phyloP scores from a whole-genome alignment of 2,113 vertebrate genomes.

The Sorex fumeus region DNA sequence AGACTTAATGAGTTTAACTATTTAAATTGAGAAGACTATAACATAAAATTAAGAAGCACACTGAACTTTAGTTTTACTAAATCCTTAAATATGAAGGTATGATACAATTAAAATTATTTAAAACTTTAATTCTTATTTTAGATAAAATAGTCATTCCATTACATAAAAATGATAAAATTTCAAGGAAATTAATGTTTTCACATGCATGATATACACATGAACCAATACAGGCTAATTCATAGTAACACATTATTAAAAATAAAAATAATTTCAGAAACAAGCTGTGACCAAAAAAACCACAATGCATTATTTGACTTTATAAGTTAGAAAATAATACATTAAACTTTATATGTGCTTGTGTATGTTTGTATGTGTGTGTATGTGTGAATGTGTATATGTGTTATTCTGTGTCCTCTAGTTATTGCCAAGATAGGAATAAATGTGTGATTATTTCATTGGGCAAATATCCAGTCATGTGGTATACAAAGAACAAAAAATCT shows the following conservation, averaged over 20 bases:
- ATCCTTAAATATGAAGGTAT: background rate
- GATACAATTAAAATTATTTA: conserved; percentile 4
- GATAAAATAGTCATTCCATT: no score
- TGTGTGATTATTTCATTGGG: background rate
- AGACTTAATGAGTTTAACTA: background rate
- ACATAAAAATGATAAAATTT: no score
- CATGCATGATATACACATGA: no score
- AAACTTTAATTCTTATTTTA: conserved; percentile 34
- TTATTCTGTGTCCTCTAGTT: background rate
- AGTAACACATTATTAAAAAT: background rate
- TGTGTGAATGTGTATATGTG: no score
- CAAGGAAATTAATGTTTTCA: no score
- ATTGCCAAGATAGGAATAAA: background rate
- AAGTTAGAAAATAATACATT: background rate
- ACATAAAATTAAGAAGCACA: conserved; percentile 4
- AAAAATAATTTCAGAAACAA: background rate
- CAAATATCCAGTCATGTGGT: background rate
- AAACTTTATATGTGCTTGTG: no score
- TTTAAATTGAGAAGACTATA: background rate
- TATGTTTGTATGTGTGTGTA: no score
- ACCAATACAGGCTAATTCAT: background rate
- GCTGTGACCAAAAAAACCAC: background rate
- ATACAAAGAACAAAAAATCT: no score
- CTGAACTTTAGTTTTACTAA: conserved; percentile 41
- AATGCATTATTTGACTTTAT: no score